Percentiles rank a stretch among this genome's conserved stretches.
These are phyloP conservation scores for Actinostola sp. DNA, from an alignment of 92 coral and sea anemone genomes.

Conservation along the genomic window DNA sequence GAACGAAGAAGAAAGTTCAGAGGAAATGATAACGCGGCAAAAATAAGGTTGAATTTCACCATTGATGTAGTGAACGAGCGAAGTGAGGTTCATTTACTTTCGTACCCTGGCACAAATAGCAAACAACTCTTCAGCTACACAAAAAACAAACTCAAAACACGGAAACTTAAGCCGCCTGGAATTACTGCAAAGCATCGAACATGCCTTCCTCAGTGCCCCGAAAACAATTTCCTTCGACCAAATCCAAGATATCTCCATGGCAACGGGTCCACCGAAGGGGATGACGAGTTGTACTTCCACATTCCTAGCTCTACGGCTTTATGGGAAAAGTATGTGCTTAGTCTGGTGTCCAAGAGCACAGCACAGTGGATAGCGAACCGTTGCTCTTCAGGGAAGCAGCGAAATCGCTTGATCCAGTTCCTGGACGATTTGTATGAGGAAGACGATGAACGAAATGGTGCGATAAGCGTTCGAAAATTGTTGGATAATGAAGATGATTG, in stretches of 20 bases:
- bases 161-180: slow-evolving; percentile 21
- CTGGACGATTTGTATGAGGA: slow-evolving; percentile 63
- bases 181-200: slow-evolving; percentile 18
- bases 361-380: slow-evolving; percentile 89
- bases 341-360: slow-evolving; percentile 71
- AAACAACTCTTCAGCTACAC: slow-evolving; percentile 40
- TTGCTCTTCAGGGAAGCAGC: slow-evolving; percentile 66
- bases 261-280: not conserved
- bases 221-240: not conserved
- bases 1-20: slow-evolving; percentile 13
- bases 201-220: slow-evolving; percentile 15
- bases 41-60: slow-evolving; percentile 52
- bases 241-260: slow-evolving; percentile 7
- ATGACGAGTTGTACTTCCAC: not conserved
- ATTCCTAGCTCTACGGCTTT: slow-evolving; percentile 39
- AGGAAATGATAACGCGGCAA: not conserved
- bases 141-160: not conserved
- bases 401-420: slow-evolving; percentile 50
- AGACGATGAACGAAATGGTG: slow-evolving; percentile 42
- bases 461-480: slow-evolving; percentile 65
- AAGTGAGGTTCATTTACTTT: slow-evolving; percentile 44
- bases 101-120: slow-evolving; percentile 43
- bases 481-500: slow-evolving; percentile 71
- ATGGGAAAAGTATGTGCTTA: slow-evolving; percentile 77
- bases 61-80: slow-evolving; percentile 56